phyloP scores from a whole-genome alignment of 1,140 invertebrate genomes.

The Chironomus tepperi region DNA sequence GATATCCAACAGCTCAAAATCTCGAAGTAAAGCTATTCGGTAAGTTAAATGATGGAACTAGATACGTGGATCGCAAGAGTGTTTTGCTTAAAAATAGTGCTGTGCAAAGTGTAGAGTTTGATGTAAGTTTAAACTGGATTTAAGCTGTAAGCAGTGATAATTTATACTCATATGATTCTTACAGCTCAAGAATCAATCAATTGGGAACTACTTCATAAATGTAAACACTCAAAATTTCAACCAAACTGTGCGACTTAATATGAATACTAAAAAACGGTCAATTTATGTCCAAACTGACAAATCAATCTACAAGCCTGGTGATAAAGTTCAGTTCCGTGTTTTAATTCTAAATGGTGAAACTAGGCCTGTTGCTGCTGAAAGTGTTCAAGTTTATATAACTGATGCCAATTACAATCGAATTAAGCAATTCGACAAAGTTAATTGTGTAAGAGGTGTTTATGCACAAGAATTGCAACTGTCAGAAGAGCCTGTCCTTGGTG shows the following conservation, averaged over 20 bases:
- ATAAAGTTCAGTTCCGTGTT: constrained; percentile 74
- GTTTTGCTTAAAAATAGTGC: too few species aligned
- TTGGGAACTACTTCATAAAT: neutral
- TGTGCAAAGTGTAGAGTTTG: too few species aligned
- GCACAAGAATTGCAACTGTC: neutral
- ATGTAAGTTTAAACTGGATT: too few species aligned
- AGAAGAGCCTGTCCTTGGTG: neutral
- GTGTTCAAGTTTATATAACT: neutral
- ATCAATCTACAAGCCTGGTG: constrained; percentile 83
- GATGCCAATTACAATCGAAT: neutral
- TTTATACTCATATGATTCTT: too few species aligned
- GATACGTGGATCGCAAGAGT: too few species aligned
- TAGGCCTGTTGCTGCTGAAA: constrained; percentile 42
- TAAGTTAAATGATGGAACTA: too few species aligned
- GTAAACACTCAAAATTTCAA: neutral
- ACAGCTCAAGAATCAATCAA: neutral
- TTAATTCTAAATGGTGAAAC: constrained; percentile 69
- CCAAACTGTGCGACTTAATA: neutral
- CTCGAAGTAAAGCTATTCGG: too few species aligned
- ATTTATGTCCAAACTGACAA: constrained; percentile 93
- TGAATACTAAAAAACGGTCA: constrained; percentile 67
- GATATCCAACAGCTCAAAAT: too few species aligned
- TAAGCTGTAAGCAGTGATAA: too few species aligned
- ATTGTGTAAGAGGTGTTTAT: neutral
- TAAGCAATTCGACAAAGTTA: neutral